Evolutionary conservation across 2,888 invertebrate genomes (phyloP).

Genomic region (Lepidochrysops patricia): DNA sequence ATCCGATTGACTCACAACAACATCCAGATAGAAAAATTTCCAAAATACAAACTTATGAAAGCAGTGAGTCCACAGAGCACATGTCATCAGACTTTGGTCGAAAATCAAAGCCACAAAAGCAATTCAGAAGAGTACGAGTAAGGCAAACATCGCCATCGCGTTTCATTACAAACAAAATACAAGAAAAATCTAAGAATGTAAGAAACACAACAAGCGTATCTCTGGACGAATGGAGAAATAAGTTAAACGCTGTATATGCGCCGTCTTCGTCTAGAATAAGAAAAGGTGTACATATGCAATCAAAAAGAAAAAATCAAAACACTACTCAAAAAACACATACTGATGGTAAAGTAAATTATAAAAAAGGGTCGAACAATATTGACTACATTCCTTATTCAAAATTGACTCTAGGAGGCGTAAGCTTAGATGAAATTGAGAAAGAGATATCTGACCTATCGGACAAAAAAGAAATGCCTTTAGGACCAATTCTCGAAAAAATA

Average conservation of each 20-base stretch:
- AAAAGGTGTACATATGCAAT: neutral
- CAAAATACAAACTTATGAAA: conserved; percentile 52
- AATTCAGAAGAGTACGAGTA: conserved; percentile 32
- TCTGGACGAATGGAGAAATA: conserved; percentile 55
- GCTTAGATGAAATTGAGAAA: conserved; percentile 55
- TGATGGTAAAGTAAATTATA: conserved; percentile 13
- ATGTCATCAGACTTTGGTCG: conserved; percentile 37
- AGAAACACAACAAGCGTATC: conserved; percentile 28
- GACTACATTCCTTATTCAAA: conserved; percentile 67
- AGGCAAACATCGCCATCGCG: conserved; percentile 21
- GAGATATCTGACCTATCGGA: conserved; percentile 50
- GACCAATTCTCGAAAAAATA: conserved; percentile 57
- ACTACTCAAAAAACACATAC: conserved; percentile 23
- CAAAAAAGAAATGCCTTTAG: conserved; percentile 45
- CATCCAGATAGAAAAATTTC: conserved; percentile 38
- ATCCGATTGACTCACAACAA: neutral
- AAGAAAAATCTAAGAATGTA: conserved; percentile 14
- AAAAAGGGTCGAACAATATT: conserved; percentile 36
- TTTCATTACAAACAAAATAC: neutral
- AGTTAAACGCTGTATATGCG: conserved; percentile 51
- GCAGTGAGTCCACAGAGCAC: conserved; percentile 51
- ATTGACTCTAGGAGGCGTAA: conserved; percentile 61
- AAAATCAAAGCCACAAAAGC: conserved; percentile 23
- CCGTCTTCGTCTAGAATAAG: conserved; percentile 8
- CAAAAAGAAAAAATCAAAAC: neutral